Evolutionary conservation across 2,888 invertebrate genomes (phyloP).

Genomic region (Lymantria dispar): DNA sequence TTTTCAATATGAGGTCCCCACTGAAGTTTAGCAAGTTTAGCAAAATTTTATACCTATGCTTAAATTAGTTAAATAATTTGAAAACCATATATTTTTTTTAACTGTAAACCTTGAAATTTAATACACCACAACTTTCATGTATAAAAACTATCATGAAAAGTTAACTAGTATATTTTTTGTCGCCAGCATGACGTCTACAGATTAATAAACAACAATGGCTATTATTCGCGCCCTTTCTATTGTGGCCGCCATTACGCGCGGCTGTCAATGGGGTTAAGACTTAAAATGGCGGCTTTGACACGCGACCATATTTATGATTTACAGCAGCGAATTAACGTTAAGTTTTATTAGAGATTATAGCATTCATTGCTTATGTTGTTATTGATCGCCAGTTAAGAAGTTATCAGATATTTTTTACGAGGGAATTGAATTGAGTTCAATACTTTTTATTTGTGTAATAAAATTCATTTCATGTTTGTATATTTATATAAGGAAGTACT

Average conservation of each 20-base stretch:
- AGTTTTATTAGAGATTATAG: slow-evolving; percentile 23
- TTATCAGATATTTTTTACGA: not conserved
- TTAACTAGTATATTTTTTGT: slow-evolving; percentile 28
- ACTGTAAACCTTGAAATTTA: not conserved
- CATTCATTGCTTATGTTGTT: slow-evolving; percentile 6
- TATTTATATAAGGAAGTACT: too few relatives aligned
- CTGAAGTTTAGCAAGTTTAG: too few relatives aligned
- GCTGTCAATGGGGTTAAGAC: slow-evolving; percentile 53
- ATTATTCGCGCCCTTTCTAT: slow-evolving; percentile 49
- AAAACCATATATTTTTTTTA: not conserved
- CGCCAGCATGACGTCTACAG: slow-evolving; percentile 19
- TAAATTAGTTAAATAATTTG: too few relatives aligned
- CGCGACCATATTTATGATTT: slow-evolving; percentile 57
- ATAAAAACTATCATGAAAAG: slow-evolving; percentile 13
- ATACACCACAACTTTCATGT: not conserved
- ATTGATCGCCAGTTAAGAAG: not conserved
- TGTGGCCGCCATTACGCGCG: slow-evolving; percentile 41
- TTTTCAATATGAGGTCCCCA: too few relatives aligned
- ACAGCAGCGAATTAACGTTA: slow-evolving; percentile 41
- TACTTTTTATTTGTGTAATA: too few relatives aligned
- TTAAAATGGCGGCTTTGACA: slow-evolving; percentile 61
- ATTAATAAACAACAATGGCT: slow-evolving; percentile 34
- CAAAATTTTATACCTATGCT: too few relatives aligned
- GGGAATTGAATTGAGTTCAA: not conserved
- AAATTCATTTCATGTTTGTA: too few relatives aligned